Evolutionary conservation across 2,113 vertebrate genomes (phyloP).

Genomic region (Engraulis encrasicolus): DNA sequence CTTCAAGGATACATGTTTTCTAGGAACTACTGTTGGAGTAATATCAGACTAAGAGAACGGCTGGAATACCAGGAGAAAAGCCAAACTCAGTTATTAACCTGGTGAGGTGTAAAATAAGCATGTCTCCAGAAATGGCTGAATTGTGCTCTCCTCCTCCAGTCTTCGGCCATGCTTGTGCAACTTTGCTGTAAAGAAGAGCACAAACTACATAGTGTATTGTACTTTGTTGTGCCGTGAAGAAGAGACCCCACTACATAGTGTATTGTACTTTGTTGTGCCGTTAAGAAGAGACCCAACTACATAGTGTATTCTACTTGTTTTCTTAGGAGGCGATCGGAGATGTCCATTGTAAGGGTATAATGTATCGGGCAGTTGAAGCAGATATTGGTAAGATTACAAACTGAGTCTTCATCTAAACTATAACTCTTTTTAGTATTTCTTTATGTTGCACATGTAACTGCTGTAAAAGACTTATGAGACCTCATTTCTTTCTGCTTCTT

Average conservation of each 20-base stretch:
- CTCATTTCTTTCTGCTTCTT: no score
- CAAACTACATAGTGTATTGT: not conserved
- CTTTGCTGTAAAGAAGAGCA: not conserved
- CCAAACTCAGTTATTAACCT: no score
- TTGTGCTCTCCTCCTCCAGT: not conserved
- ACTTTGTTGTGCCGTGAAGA: not conserved
- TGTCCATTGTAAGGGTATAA: conserved; percentile 94
- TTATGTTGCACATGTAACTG: no score
- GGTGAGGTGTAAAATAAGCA: no score
- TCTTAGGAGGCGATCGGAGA: conserved; percentile 92
- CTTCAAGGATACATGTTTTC: no score
- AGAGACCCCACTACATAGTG: not conserved
- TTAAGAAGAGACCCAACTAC: not conserved
- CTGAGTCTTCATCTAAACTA: not conserved
- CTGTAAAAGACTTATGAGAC: no score
- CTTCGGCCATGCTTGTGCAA: not conserved
- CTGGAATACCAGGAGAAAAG: no score
- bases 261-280: conserved; percentile 23
- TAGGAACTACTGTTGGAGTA: no score
- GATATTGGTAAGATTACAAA: conserved; percentile 83
- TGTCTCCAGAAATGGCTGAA: no score
- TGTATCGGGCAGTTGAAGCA: conserved; percentile 95
- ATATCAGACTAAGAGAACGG: no score
- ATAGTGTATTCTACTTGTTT: conserved; percentile 37
- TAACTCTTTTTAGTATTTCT: no score